Evolutionary conservation across 2,113 vertebrate species (phyloP).

Genomic region (Ursus arctos): DNA sequence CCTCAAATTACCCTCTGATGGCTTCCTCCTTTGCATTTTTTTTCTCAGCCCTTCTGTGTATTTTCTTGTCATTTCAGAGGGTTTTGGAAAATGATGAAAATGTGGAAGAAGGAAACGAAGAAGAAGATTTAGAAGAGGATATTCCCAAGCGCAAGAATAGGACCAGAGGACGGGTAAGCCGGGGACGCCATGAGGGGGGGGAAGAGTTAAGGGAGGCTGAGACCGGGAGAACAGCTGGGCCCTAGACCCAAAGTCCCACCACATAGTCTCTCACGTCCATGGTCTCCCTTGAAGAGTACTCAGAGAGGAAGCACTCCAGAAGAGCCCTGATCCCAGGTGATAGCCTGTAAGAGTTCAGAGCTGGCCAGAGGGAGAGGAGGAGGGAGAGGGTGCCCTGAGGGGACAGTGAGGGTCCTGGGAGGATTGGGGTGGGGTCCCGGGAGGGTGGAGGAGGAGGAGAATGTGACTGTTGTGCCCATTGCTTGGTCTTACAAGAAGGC

Average conservation of each 20-base stretch:
- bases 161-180: conserved; percentile 96
- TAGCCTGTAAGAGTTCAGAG: not conserved
- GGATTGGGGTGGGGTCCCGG: not conserved
- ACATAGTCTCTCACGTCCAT: not conserved
- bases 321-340: not conserved
- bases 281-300: not conserved
- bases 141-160: conserved; percentile 97
- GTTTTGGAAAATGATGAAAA: conserved; percentile 98
- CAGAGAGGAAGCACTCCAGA: not conserved
- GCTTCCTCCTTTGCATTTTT: conserved; percentile 15
- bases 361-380: not conserved
- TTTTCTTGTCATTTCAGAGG: conserved; percentile 89
- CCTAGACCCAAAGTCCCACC: not conserved
- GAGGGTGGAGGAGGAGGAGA: not conserved
- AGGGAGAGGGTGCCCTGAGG: not conserved
- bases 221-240: too few relatives aligned
- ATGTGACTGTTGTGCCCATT: not conserved
- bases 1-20: not conserved
- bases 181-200: not conserved
- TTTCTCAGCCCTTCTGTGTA: conserved; percentile 71
- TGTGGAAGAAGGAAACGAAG: conserved; percentile 95
- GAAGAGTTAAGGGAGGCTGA: not conserved
- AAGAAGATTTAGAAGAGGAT: conserved; percentile 97
- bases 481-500: not conserved
- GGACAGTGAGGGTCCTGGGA: not conserved